phyloP scores from a whole-genome alignment of 2,113 vertebrate genomes.

The Petrocephalus microphthalmus region DNA sequence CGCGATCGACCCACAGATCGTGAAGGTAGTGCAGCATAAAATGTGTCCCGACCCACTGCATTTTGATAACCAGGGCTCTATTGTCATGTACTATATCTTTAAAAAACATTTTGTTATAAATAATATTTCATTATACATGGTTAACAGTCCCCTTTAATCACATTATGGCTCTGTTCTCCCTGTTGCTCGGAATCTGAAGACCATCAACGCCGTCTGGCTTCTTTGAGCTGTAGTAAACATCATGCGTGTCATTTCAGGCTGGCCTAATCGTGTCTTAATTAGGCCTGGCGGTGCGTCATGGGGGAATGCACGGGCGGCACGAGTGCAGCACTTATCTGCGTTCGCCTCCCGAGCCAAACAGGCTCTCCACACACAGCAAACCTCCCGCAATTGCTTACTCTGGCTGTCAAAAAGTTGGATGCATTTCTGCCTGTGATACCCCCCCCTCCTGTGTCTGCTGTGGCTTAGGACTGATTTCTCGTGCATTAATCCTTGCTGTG shows the following conservation, averaged over 20 bases:
- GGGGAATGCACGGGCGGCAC: background rate
- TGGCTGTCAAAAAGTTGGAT: background rate
- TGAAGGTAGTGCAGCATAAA: background rate
- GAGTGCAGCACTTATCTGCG: background rate
- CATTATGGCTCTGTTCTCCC: background rate
- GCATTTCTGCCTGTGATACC: background rate
- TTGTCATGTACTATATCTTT: background rate
- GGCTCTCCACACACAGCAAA: background rate
- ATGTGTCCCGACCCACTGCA: background rate
- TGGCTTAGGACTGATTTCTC: background rate
- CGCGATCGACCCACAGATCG: no score
- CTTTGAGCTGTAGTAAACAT: background rate
- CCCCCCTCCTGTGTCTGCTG: background rate
- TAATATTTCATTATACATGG: background rate
- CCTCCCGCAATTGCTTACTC: background rate
- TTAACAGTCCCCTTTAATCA: background rate
- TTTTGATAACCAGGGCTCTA: background rate
- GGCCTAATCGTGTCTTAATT: background rate
- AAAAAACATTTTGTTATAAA: no score
- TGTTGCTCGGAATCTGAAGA: background rate
- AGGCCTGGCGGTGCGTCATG: background rate
- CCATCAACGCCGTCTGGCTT: constrained; percentile 7
- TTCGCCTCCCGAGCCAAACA: background rate
- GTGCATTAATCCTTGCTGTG: background rate
- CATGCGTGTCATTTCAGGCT: background rate